These are phyloP conservation scores for Rhizomys pruinosus DNA, from an alignment of 2,113 vertebrate genomes.

Conservation along the genomic window DNA sequence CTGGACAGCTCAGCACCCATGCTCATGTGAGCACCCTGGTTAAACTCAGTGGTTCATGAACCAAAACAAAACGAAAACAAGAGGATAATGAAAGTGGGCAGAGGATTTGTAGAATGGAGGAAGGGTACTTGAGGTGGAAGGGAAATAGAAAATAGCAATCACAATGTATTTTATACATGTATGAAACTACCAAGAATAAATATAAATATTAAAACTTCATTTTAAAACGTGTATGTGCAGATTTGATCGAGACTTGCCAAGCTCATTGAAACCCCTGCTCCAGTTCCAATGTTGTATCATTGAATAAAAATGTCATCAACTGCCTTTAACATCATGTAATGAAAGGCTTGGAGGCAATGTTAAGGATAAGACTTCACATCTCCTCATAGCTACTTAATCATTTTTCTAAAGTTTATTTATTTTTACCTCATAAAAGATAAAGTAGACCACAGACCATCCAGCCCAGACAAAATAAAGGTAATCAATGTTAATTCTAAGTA, in stretches of 20 bases:
- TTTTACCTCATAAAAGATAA: constrained; percentile 44
- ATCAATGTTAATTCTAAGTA: constrained; percentile 54
- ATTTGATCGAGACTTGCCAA: neutral
- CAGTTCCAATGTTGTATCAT: neutral
- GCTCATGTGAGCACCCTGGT: too few relatives aligned
- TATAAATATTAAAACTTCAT: neutral
- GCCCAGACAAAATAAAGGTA: constrained; percentile 52
- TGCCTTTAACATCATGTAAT: neutral
- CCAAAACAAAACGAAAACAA: neutral
- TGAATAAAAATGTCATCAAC: neutral
- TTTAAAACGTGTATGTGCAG: neutral
- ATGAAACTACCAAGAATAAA: neutral
- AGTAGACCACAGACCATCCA: constrained; percentile 44
- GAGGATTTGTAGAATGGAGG: neutral
- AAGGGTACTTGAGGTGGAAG: neutral
- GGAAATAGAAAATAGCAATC: neutral
- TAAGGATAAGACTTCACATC: constrained; percentile 22
- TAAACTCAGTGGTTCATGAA: neutral
- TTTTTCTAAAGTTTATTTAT: constrained; percentile 24
- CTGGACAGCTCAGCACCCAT: neutral
- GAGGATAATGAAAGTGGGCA: neutral
- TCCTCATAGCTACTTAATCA: neutral
- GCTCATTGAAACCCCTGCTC: neutral
- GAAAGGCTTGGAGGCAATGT: constrained; percentile 18
- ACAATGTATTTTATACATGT: neutral